Percentiles rank a stretch among this genome's conserved stretches.
Evolutionary conservation across 2,113 vertebrate genomes (phyloP).

Genomic region (Platysternon megacephalum): DNA sequence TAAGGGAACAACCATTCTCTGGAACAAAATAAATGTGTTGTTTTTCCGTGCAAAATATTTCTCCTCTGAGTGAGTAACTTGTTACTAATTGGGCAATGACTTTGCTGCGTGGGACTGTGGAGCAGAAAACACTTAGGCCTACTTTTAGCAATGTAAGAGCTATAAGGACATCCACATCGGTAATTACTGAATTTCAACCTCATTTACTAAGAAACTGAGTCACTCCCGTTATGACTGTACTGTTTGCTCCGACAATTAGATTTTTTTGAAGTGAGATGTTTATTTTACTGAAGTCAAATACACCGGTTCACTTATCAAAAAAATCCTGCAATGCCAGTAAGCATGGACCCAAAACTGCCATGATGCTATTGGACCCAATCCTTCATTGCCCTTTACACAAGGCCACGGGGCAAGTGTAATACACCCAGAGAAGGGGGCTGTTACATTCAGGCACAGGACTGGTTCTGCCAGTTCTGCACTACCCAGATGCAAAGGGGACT

Average conservation of each 20-base stretch:
- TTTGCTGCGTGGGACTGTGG: neutral
- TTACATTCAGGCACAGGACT: neutral
- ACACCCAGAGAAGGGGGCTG: neutral
- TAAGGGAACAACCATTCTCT: accelerated
- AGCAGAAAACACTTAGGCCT: accelerated
- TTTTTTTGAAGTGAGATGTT: accelerated
- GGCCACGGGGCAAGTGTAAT: neutral
- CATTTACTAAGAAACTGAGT: accelerated
- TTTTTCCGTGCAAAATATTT: neutral
- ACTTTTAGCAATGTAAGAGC: neutral
- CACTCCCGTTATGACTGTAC: accelerated
- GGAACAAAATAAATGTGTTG: accelerated
- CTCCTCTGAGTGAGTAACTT: accelerated
- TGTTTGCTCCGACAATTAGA: accelerated
- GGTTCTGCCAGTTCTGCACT: neutral
- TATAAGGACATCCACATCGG: accelerated
- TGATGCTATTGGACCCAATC: neutral
- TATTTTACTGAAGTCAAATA: accelerated
- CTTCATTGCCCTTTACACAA: neutral
- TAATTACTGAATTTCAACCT: neutral
- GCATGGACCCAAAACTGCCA: neutral
- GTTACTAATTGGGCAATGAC: accelerated
- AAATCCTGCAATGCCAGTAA: neutral
- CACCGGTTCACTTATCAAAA: neutral
- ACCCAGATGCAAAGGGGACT: neutral